Percentiles rank a stretch among this genome's conserved stretches.
Conservation (phyloP, 2,888 invertebrate genomes). For the Flexamia atlantica region DNA sequence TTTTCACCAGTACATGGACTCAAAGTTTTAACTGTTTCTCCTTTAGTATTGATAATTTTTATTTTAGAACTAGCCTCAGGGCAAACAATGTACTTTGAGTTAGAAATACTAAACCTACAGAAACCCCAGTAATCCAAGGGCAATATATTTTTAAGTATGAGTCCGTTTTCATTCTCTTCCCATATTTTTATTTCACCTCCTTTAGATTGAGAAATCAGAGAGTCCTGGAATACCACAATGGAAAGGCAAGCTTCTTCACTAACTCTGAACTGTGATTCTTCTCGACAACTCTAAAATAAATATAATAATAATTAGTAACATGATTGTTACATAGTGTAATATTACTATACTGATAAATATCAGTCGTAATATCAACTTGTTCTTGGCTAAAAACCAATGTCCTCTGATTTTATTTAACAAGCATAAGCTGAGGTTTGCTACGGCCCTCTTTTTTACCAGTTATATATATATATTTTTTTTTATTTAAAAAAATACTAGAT, state of each 20-base stretch:
- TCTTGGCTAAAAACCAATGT: no score
- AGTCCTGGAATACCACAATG: slow-evolving; percentile 78
- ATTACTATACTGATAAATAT: no score
- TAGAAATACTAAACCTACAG: slow-evolving; percentile 74
- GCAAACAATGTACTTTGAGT: slow-evolving; percentile 62
- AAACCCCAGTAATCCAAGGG: slow-evolving; percentile 83
- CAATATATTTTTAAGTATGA: slow-evolving; percentile 77
- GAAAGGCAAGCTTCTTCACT: slow-evolving; percentile 82
- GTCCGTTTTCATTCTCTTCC: slow-evolving; percentile 79
- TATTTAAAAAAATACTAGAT: no score
- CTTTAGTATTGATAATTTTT: slow-evolving; percentile 59
- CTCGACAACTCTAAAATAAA: slow-evolving; percentile 81
- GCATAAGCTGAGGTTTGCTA: no score
- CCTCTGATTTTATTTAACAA: no score
- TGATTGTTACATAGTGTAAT: no score
- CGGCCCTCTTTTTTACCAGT: no score
- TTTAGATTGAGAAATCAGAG: slow-evolving; percentile 86
- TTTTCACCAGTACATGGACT: slow-evolving; percentile 74
- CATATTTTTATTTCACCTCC: slow-evolving; percentile 84
- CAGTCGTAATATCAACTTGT: no score
- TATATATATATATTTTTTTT: no score
- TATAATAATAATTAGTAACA: not conserved
- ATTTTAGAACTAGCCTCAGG: slow-evolving; percentile 64
- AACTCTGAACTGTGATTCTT: slow-evolving; percentile 81
- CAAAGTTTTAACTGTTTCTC: slow-evolving; percentile 74